Percentiles rank a stretch among this genome's conserved stretches.
Conservation (phyloP, 2,888 invertebrate genomes). For the Heliconius cydno region DNA sequence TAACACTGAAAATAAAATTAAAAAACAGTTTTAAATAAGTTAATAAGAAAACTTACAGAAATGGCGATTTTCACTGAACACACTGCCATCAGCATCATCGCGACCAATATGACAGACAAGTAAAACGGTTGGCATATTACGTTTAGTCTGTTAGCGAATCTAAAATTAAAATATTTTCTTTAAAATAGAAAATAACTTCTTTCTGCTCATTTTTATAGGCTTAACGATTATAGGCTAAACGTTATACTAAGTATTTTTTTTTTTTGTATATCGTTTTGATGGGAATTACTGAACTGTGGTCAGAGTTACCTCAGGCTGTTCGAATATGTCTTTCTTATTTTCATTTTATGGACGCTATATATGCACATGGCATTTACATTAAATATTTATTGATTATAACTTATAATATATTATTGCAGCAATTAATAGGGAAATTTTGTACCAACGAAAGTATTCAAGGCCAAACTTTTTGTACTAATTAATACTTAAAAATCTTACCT, state of each 20-base stretch:
- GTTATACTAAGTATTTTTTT: too few relatives aligned
- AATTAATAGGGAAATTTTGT: too few relatives aligned
- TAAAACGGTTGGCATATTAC: conserved; percentile 72
- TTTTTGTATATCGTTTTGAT: too few relatives aligned
- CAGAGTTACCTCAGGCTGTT: not conserved
- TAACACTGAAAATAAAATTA: not conserved
- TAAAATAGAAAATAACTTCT: too few relatives aligned
- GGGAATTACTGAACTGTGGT: too few relatives aligned
- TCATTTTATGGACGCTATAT: too few relatives aligned
- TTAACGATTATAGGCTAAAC: too few relatives aligned
- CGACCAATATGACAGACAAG: conserved; percentile 66
- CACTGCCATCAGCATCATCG: conserved; percentile 72
- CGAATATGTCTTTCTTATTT: too few relatives aligned
- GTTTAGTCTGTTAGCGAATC: conserved; percentile 72
- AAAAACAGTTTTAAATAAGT: not conserved
- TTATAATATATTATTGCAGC: not conserved
- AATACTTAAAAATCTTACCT: conserved; percentile 53
- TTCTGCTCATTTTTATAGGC: too few relatives aligned
- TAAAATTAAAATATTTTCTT: conserved; percentile 46
- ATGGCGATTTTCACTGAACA: conserved; percentile 77
- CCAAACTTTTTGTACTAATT: too few relatives aligned
- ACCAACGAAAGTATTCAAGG: too few relatives aligned
- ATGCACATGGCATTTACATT: too few relatives aligned
- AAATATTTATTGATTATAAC: not conserved
- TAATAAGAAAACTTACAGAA: conserved; percentile 63